These are phyloP conservation scores for Octomys mimax DNA, from an alignment of 2,797 vertebrate genomes.

Conservation along the genomic window DNA sequence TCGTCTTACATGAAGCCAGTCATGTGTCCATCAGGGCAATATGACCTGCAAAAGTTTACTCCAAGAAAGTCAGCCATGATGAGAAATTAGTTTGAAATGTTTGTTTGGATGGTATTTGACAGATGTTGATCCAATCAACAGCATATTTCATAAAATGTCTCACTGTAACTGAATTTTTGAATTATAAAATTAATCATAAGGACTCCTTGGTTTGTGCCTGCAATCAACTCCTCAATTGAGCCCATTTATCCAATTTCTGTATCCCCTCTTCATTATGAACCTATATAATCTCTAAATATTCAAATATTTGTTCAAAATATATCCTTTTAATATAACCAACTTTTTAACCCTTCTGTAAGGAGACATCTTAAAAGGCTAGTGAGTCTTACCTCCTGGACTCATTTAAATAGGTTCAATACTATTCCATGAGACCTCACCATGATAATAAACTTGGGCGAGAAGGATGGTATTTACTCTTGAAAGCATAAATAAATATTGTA, in stretches of 20 bases:
- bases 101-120: neutral
- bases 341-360: neutral
- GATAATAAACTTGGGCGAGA: neutral
- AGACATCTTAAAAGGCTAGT: neutral
- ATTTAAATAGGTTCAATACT: neutral
- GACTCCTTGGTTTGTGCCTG: neutral
- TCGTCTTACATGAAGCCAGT: neutral
- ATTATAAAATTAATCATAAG: neutral
- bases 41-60: neutral
- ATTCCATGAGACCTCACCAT: neutral
- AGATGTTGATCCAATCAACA: neutral
- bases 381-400: neutral
- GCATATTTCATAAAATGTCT: neutral
- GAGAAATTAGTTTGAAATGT: conserved; percentile 4
- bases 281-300: neutral
- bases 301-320: conserved; percentile 2
- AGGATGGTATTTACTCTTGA: neutral
- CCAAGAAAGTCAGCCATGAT: neutral
- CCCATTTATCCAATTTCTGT: neutral
- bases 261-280: neutral
- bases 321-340: neutral
- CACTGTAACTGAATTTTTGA: neutral
- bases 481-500: neutral
- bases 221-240: neutral
- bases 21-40: neutral